Conservation (phyloP, 2,888 invertebrate genomes). For the Limnephilus rhombicus region DNA sequence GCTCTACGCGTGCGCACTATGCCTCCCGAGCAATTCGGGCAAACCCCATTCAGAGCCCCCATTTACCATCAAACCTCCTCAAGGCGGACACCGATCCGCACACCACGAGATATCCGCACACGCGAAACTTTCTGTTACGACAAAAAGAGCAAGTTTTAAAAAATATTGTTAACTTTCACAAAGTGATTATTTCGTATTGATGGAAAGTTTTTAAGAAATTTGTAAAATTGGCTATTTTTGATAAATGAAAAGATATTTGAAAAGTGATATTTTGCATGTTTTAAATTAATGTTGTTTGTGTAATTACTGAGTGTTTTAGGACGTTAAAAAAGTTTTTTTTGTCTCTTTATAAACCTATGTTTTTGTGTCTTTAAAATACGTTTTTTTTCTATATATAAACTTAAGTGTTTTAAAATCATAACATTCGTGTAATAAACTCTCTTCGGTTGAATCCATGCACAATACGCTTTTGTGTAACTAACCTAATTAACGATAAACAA, state of each 20-base stretch:
- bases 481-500: no score
- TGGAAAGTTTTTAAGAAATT: not conserved
- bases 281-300: not conserved
- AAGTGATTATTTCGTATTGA: not conserved
- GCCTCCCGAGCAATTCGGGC: not conserved
- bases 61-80: slow-evolving; percentile 20
- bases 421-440: no score
- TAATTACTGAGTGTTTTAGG: not conserved
- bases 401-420: no score
- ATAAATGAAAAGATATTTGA: not conserved
- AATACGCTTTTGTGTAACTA: no score
- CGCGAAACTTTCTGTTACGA: not conserved
- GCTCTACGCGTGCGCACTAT: slow-evolving; percentile 6
- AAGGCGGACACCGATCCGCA: not conserved
- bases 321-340: not conserved
- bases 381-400: no score
- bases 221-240: not conserved
- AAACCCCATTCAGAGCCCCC: not conserved
- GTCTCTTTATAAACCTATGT: not conserved
- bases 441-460: no score
- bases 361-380: not conserved
- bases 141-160: not conserved
- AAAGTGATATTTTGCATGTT: not conserved
- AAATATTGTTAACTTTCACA: not conserved
- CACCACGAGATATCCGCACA: not conserved